Percentiles rank a stretch among this genome's conserved stretches.
These are phyloP conservation scores for Formica selysi DNA, from an alignment of 1,140 invertebrate species.

Conservation along the genomic window DNA sequence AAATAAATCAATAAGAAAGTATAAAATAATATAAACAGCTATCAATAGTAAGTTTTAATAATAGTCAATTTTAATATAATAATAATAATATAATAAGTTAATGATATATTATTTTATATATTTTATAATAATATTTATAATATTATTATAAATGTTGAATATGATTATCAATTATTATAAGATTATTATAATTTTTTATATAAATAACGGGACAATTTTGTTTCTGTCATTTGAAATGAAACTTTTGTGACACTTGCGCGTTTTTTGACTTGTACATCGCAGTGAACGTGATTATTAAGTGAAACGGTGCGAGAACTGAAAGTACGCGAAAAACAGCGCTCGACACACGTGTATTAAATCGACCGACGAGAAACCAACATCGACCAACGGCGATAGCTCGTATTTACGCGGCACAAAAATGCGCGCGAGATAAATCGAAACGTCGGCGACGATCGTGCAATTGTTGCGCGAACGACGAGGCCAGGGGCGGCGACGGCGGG, in stretches of 20 bases:
- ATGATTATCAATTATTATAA: no score
- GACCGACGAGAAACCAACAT: neutral
- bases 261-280: no score
- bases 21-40: neutral
- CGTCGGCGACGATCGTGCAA: slow-evolving; percentile 20
- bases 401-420: slow-evolving; percentile 43
- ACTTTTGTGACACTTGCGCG: no score
- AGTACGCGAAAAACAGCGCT: neutral
- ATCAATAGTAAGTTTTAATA: neutral
- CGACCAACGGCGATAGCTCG: neutral
- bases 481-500: slow-evolving; percentile 39
- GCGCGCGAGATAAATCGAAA: neutral
- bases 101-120: no score
- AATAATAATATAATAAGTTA: no score
- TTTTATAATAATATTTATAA: no score
- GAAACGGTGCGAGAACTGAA: neutral
- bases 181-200: no score
- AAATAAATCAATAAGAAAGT: neutral
- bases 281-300: no score
- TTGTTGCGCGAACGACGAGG: slow-evolving; percentile 58
- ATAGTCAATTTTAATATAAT: no score
- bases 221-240: no score
- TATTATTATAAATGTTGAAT: no score
- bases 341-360: neutral
- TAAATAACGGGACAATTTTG: no score